These are phyloP conservation scores for Phaethornis superciliosus DNA, from an alignment of 2,113 vertebrate species.

Conservation along the genomic window DNA sequence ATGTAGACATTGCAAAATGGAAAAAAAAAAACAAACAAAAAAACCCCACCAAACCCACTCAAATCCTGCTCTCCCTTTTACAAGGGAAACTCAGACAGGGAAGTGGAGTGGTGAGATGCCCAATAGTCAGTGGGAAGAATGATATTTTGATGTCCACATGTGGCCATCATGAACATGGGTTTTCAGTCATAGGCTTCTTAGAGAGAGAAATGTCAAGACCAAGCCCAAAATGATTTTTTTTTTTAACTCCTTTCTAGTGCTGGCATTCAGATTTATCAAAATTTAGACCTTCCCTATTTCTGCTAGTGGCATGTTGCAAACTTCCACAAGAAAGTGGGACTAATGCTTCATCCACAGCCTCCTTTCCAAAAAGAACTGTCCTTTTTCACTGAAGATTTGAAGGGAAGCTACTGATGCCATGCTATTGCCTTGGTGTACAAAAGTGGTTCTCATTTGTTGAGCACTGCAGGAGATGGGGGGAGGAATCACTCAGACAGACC, in stretches of 20 bases:
- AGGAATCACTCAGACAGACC: not conserved
- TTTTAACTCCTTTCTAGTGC: not conserved
- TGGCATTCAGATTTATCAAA: not conserved
- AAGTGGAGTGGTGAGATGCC: not conserved
- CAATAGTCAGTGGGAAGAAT: not conserved
- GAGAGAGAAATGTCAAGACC: not conserved
- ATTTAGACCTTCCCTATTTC: not conserved
- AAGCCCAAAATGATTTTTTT: not conserved
- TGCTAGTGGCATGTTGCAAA: not conserved
- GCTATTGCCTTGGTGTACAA: not conserved
- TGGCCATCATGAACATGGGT: not conserved
- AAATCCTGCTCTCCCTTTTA: not conserved
- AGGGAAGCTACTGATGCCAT: not conserved
- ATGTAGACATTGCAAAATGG: not conserved
- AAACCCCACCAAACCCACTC: not conserved
- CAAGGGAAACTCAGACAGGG: not conserved
- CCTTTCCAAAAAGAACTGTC: not conserved
- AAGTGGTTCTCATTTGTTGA: not conserved
- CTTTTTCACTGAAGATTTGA: not conserved
- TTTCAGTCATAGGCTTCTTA: not conserved
- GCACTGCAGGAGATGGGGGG: not conserved
- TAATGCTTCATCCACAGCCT: not conserved
- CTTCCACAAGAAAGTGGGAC: not conserved
- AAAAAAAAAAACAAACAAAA: not conserved
- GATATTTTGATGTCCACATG: not conserved